A percentile compares a stretch with the other conserved stretches of the same genome.
Conservation (phyloP, 2,888 invertebrate species). For the Chaetoderma sp. region DNA sequence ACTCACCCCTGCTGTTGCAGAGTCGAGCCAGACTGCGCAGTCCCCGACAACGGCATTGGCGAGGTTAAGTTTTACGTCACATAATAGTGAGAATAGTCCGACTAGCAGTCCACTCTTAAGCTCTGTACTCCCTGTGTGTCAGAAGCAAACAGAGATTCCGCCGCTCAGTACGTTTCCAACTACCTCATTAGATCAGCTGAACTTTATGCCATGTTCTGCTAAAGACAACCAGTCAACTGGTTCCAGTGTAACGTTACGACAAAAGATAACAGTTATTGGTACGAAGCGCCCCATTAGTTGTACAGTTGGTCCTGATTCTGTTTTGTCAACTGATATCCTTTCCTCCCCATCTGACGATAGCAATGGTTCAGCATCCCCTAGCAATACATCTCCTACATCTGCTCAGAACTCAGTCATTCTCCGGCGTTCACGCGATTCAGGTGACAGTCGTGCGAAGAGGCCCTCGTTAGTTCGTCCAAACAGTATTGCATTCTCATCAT, state of each 20-base stretch:
- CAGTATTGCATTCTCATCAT: conserved; percentile 67
- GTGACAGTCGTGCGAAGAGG: conserved; percentile 57
- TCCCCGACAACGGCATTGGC: conserved; percentile 70
- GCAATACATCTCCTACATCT: conserved; percentile 35
- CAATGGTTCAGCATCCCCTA: conserved; percentile 38
- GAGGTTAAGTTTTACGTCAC: conserved; percentile 61
- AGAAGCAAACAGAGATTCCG: conserved; percentile 34
- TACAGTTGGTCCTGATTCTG: background rate
- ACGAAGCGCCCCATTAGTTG: conserved; percentile 37
- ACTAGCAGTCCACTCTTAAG: background rate
- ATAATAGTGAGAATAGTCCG: conserved; percentile 30
- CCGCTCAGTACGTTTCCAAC: conserved; percentile 55
- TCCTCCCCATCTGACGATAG: conserved; percentile 25
- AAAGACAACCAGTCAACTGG: conserved; percentile 37
- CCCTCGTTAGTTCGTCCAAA: conserved; percentile 58
- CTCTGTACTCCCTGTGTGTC: too few relatives aligned
- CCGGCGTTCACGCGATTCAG: too few relatives aligned
- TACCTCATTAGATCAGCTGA: conserved; percentile 66
- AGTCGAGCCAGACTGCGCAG: conserved; percentile 47
- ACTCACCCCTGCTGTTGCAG: too few relatives aligned
- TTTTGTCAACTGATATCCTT: too few relatives aligned
- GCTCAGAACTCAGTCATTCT: conserved; percentile 45
- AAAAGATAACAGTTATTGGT: conserved; percentile 9
- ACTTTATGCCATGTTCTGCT: conserved; percentile 66
- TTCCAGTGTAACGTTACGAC: background rate